Base-by-base conservation (phyloP, 2,888 invertebrate species). In the Neoaliturus tenellus region DNA sequence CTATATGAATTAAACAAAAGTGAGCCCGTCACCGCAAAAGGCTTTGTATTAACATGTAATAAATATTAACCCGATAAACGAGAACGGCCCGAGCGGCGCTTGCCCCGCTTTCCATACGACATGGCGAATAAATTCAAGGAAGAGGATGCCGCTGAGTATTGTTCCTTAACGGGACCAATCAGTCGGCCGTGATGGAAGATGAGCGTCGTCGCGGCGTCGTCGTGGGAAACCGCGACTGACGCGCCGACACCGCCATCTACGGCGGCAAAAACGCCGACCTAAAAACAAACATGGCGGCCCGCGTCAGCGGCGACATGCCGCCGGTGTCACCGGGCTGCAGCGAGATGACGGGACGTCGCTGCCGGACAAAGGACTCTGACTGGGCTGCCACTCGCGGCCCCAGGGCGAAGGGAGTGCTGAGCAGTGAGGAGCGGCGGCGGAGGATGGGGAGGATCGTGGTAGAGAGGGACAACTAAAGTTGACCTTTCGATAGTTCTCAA, bases 161-260 rank as follows among this genome's bases (percentile, higher is more conserved):
- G 78, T 78, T 31, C 78, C 78, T 78, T 78, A 78, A 78, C 78
- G 78, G 78, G 78, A 78, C 78, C 78, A 78, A 78, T 78, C 78
- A 78, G 78, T 78, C 78, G n/a, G n/a, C 51, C 12, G 78, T 78
- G 78, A 78, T 78, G 78, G 78, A 78, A 55, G 78, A 78, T 78
- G 78, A 78, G 78, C 78, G 39, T 39, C 35, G 14, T 10, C 33
- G 20, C 33, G 20, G 5, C 33, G 33, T 6, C 75, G 25, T 31
- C 78, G 78, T 78, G 78, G 78, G 78, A 78, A n/a, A n/a, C n/a
- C n/a, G n/a, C n/a, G n/a, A 78, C 78, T 78, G 28, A 78, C 28
- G 48, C 55, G 55, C 78, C 78, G 78, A 78, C 78, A 55, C 20
- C 28, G 44, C 78, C 78, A 33, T 78, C 25, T 78, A 78, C 78